These are phyloP conservation scores for Acleris literana DNA, from an alignment of 2,888 invertebrate species.

Conservation along the genomic window DNA sequence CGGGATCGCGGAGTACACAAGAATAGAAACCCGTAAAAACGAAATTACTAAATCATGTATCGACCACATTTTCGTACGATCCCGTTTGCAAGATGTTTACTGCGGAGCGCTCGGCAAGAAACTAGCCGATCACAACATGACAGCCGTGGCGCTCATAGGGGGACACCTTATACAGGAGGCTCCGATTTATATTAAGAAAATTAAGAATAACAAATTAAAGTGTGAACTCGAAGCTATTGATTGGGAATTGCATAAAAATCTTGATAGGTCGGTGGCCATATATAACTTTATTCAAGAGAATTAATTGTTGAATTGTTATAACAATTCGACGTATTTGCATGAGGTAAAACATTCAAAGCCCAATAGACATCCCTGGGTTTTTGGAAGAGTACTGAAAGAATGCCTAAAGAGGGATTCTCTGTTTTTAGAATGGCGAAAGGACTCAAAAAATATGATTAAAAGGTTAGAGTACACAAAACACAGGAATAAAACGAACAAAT, in stretches of 20 bases:
- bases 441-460: constrained; percentile 7
- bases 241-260: background rate
- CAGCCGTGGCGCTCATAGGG: background rate
- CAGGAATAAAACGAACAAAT: constrained; percentile 7
- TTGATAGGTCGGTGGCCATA: background rate
- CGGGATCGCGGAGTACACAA: constrained; percentile 9
- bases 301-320: background rate
- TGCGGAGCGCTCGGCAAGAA: constrained; percentile 7
- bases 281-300: background rate
- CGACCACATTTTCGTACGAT: constrained; percentile 7
- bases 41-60: constrained; percentile 3
- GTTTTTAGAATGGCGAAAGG: background rate
- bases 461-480: background rate
- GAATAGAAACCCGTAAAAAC: constrained; percentile 3
- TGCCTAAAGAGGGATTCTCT: background rate
- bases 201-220: background rate
- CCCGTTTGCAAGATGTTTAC: constrained; percentile 8
- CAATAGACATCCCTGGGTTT: background rate
- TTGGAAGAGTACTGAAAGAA: background rate
- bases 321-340: background rate
- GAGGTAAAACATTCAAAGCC: background rate
- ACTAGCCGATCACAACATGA: constrained; percentile 12
- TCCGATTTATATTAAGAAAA: background rate
- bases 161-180: background rate
- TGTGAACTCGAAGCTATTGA: background rate